Evolutionary conservation across 2,113 vertebrate species (phyloP).

Genomic region (Pygoscelis antarcticus): DNA sequence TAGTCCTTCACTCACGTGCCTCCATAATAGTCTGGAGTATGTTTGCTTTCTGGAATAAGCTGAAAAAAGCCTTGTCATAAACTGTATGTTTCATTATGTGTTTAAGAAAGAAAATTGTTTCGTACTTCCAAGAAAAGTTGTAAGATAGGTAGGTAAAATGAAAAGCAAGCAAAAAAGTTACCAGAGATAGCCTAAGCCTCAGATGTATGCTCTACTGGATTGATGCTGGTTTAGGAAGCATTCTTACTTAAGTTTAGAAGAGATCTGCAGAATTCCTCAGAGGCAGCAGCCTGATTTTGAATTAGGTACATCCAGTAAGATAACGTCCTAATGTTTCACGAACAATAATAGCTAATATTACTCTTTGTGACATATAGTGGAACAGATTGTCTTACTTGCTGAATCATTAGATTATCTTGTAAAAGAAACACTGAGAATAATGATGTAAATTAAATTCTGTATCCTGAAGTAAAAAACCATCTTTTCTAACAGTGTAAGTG

Average conservation of each 20-base stretch:
- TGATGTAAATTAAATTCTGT: background rate
- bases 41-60: background rate
- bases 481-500: background rate
- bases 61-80: background rate
- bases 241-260: background rate
- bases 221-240: background rate
- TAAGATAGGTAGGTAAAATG: background rate
- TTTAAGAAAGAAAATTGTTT: background rate
- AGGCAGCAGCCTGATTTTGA: background rate
- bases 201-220: background rate
- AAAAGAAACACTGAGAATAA: background rate
- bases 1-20: background rate
- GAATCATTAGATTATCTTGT: conserved; percentile 7
- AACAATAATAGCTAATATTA: background rate
- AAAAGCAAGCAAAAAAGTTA: background rate
- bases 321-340: background rate
- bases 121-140: background rate
- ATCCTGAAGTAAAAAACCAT: background rate
- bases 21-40: background rate
- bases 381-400: background rate
- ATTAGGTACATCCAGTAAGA: background rate
- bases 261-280: background rate
- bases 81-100: background rate
- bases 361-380: background rate
- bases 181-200: background rate